Evolutionary conservation across 2,113 vertebrate species (phyloP).

Genomic region (Pterocles gutturalis): DNA sequence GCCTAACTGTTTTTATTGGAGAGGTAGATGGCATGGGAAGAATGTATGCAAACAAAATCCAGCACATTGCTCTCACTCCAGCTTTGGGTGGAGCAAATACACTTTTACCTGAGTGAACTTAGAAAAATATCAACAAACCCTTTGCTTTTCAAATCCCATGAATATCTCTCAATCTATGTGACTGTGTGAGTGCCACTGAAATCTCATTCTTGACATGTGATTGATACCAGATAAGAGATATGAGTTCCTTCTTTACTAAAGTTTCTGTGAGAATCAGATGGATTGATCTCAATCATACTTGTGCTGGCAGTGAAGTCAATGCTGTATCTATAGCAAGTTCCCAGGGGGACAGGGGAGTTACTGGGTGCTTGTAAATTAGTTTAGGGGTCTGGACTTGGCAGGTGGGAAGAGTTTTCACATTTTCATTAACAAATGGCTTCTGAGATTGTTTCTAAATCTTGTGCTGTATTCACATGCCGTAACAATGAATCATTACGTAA

Average conservation of each 20-base stretch:
- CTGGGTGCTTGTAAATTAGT: neutral
- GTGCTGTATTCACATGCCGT: neutral
- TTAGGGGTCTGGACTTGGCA: neutral
- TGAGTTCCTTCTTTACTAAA: neutral
- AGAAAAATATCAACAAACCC: neutral
- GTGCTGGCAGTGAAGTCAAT: neutral
- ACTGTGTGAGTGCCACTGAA: neutral
- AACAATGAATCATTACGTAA: neutral
- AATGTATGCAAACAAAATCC: neutral
- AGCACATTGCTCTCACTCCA: neutral
- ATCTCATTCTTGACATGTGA: neutral
- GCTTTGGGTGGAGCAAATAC: neutral
- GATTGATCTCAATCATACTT: neutral
- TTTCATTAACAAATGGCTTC: neutral
- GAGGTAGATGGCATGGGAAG: neutral
- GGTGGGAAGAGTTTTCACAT: neutral
- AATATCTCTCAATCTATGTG: neutral
- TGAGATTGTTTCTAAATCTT: neutral
- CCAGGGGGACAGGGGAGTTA: neutral
- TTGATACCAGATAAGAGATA: neutral
- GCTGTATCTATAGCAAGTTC: neutral
- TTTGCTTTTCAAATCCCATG: constrained; percentile 10
- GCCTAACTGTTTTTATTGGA: neutral
- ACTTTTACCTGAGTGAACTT: neutral
- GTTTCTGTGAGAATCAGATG: neutral